Evolutionary conservation across 2,888 invertebrate species (phyloP).

Genomic region (Scelioninae gen. 1): DNA sequence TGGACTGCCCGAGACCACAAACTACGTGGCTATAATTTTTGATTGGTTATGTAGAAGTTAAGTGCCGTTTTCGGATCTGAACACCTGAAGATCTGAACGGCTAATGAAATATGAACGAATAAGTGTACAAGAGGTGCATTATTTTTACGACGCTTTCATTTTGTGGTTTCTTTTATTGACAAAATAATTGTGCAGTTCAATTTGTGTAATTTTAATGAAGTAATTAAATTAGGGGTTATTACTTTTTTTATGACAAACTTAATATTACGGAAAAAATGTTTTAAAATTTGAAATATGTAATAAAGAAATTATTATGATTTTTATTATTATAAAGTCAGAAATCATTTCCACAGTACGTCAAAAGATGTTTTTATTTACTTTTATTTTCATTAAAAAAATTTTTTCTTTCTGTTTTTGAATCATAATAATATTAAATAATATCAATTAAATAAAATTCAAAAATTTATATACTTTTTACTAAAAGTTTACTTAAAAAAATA

Average conservation of each 20-base stretch:
- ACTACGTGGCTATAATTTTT: slow-evolving; percentile 43
- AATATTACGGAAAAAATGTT: too few species aligned
- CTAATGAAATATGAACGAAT: slow-evolving; percentile 40
- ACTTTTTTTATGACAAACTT: not conserved
- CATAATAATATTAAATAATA: too few species aligned
- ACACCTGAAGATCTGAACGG: slow-evolving; percentile 30
- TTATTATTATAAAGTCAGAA: too few species aligned
- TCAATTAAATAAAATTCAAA: too few species aligned
- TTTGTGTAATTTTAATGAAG: slow-evolving; percentile 19
- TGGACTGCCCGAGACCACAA: slow-evolving; percentile 16
- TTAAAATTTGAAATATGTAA: too few species aligned
- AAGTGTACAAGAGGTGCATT: slow-evolving; percentile 22
- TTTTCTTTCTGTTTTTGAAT: too few species aligned
- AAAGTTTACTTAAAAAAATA: too few species aligned
- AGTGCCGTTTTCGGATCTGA: slow-evolving; percentile 37
- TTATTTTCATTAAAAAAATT: too few species aligned
- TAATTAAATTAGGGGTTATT: slow-evolving; percentile 4
- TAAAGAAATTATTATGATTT: too few species aligned
- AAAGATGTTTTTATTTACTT: too few species aligned
- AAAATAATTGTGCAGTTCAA: slow-evolving; percentile 6
- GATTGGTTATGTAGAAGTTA: slow-evolving; percentile 36
- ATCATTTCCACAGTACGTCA: too few species aligned
- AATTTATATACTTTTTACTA: too few species aligned
- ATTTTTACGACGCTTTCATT: slow-evolving; percentile 35
- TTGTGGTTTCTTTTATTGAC: slow-evolving; percentile 38